A percentile compares a stretch with the other conserved stretches of the same genome.
These are phyloP conservation scores for Myanophis thanlyinensis DNA, from an alignment of 2,113 vertebrate species.

Conservation along the genomic window DNA sequence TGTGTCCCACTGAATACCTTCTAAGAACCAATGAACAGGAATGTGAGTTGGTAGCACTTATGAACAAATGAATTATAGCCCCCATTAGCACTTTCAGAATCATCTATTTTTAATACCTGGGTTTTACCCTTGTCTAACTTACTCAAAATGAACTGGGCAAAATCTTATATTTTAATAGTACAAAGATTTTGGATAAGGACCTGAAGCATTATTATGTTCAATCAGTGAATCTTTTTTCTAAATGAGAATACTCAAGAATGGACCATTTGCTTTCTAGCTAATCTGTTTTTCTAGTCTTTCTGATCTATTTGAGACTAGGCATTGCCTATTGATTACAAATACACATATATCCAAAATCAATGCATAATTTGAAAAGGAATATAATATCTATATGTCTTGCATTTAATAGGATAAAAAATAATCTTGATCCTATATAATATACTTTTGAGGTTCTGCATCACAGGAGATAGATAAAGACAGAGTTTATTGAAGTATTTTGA, in stretches of 20 bases:
- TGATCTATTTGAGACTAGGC: not conserved
- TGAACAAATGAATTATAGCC: not conserved
- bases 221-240: not conserved
- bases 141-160: not conserved
- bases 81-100: not conserved
- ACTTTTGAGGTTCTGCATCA: not conserved
- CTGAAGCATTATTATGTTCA: not conserved
- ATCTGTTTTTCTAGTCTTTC: not conserved
- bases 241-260: not conserved
- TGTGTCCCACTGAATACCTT: not conserved
- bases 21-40: not conserved
- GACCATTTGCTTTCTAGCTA: not conserved
- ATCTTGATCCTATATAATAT: not conserved
- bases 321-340: constrained; percentile 1
- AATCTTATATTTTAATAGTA: not conserved
- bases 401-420: not conserved
- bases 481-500: not conserved
- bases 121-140: not conserved
- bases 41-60: not conserved
- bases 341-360: not conserved
- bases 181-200: not conserved
- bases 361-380: not conserved
- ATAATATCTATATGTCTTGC: not conserved
- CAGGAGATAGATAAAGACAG: not conserved
- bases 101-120: not conserved